phyloP scores from a whole-genome alignment of 2,113 vertebrate genomes.

The Notiomystis cincta region DNA sequence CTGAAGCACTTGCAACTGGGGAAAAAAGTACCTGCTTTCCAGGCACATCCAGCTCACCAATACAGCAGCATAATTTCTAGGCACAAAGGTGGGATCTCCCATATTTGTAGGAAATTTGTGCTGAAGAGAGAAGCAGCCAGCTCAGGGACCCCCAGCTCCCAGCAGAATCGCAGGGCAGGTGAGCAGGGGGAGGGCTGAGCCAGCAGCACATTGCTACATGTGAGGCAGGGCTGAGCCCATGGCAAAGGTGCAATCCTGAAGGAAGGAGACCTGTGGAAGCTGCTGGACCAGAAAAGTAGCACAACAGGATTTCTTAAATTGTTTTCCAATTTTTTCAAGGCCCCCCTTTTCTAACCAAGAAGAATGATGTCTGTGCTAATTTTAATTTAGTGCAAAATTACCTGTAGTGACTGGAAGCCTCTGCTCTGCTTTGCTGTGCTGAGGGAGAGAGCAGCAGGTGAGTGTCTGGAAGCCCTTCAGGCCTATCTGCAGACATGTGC shows the following conservation, averaged over 20 bases:
- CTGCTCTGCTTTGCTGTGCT: neutral
- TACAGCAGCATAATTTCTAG: neutral
- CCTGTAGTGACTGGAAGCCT: neutral
- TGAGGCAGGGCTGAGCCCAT: neutral
- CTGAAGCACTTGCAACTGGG: neutral
- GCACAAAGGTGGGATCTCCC: neutral
- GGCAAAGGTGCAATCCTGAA: neutral
- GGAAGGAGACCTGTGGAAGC: neutral
- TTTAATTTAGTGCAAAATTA: neutral
- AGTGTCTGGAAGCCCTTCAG: neutral
- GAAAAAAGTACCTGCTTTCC: neutral
- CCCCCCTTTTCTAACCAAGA: neutral
- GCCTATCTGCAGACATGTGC: rapidly evolving
- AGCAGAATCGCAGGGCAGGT: neutral
- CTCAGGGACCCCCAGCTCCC: neutral
- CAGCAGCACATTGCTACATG: neutral
- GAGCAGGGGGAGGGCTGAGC: neutral
- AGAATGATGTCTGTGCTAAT: neutral
- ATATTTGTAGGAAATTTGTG: neutral
- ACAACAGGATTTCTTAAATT: neutral
- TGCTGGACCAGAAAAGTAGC: neutral
- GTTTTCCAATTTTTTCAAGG: neutral
- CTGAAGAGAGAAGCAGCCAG: neutral
- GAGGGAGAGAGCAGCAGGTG: neutral
- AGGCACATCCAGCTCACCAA: neutral